Percentiles rank a stretch among this genome's conserved stretches.
phyloP scores from a whole-genome alignment of 2,113 vertebrate genomes.

The Pachypanchax playfairii region DNA sequence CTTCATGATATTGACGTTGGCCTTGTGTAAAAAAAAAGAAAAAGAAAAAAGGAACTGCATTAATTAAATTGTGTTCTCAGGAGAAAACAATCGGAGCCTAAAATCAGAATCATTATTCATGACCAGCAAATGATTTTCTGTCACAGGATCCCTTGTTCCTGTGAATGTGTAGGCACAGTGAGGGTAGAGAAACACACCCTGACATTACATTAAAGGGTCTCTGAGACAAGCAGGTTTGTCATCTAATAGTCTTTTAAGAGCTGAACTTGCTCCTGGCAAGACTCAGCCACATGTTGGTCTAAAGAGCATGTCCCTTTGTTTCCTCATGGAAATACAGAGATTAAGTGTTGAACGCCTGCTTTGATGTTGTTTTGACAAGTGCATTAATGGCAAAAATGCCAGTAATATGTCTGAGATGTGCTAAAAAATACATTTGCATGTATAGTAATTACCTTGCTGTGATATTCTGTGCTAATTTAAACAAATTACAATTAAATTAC shows the following conservation, averaged over 20 bases:
- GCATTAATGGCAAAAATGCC: neutral
- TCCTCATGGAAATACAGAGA: slow-evolving; percentile 6
- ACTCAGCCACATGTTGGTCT: slow-evolving; percentile 15
- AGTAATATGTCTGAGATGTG: too few relatives aligned
- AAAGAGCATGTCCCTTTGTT: slow-evolving; percentile 2
- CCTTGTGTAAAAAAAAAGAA: slow-evolving; percentile 14
- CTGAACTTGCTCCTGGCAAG: slow-evolving; percentile 23
- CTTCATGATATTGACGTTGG: neutral
- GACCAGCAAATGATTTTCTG: slow-evolving; percentile 63
- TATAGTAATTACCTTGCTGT: too few relatives aligned
- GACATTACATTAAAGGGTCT: slow-evolving; percentile 36
- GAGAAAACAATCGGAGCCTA: slow-evolving; percentile 35
- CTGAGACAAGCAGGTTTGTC: slow-evolving; percentile 7
- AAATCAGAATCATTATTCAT: slow-evolving; percentile 64
- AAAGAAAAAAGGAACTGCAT: slow-evolving; percentile 38
- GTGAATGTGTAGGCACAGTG: slow-evolving; percentile 49
- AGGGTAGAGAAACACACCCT: slow-evolving; percentile 15
- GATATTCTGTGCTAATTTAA: too few relatives aligned
- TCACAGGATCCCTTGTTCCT: slow-evolving; percentile 35
- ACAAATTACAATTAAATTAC: too few relatives aligned
- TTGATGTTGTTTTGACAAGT: neutral
- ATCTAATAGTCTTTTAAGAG: slow-evolving; percentile 19
- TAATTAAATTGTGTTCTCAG: slow-evolving; percentile 48
- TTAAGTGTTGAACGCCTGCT: neutral
- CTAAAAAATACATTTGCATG: too few relatives aligned